Conservation (phyloP, 2,888 invertebrate species). For the Tipula vernalis region DNA sequence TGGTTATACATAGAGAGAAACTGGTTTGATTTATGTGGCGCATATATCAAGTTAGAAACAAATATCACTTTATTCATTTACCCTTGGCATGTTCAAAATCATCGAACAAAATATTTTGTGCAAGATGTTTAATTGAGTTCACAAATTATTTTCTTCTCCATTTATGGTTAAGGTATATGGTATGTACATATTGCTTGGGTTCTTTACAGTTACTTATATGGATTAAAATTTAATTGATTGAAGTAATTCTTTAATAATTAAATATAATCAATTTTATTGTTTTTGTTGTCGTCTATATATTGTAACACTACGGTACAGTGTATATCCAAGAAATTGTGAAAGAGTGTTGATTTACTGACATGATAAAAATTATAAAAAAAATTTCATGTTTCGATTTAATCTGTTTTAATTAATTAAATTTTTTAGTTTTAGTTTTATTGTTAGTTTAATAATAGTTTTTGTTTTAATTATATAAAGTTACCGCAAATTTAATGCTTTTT, state of each 20-base stretch:
- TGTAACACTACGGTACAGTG: neutral
- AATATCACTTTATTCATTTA: neutral
- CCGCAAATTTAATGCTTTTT: neutral
- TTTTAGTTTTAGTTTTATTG: neutral
- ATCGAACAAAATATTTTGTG: neutral
- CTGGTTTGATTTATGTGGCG: neutral
- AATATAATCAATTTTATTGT: neutral
- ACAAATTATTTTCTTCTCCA: neutral
- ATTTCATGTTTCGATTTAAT: neutral
- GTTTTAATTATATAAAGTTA: neutral
- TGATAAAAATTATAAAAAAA: neutral
- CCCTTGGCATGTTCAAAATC: neutral
- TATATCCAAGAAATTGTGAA: neutral
- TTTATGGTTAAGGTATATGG: neutral
- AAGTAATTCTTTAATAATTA: neutral
- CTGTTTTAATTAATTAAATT: neutral
- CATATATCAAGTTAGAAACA: neutral
- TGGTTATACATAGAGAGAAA: neutral
- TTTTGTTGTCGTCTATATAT: neutral
- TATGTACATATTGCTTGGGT: neutral
- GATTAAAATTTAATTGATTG: neutral
- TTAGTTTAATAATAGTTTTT: neutral
- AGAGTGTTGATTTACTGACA: neutral
- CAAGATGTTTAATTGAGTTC: neutral
- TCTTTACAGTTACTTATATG: neutral